A percentile compares a stretch with the other conserved stretches of the same genome.
Conservation (phyloP, 2,113 vertebrate genomes). For the Anseranas semipalmata region DNA sequence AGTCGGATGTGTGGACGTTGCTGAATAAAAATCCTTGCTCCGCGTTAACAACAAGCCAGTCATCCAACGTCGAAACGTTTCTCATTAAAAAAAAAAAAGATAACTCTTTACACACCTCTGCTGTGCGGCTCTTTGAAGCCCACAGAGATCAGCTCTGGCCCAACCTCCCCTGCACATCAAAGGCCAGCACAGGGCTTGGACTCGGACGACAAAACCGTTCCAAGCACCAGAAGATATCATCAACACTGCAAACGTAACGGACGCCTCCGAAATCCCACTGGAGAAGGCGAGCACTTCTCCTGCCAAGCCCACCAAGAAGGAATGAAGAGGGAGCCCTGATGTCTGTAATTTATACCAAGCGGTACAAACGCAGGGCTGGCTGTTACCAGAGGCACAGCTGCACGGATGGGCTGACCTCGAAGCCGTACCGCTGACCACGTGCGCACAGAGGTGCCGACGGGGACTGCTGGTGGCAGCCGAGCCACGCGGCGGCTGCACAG, state of each 20-base stretch:
- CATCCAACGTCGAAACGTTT: neutral
- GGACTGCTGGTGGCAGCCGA: neutral
- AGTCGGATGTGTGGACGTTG: neutral
- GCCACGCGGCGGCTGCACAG: neutral
- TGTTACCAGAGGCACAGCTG: neutral
- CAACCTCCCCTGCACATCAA: neutral
- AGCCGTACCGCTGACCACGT: neutral
- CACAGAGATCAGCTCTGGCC: neutral
- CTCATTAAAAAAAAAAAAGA: neutral
- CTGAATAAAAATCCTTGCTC: conserved; percentile 45
- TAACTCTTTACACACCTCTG: neutral
- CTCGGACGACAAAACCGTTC: neutral
- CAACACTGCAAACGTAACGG: conserved; percentile 12
- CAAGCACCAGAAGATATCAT: conserved; percentile 49
- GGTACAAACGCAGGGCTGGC: neutral
- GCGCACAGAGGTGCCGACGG: fast-evolving
- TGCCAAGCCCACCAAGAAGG: conserved; percentile 70
- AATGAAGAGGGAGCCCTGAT: conserved; percentile 12
- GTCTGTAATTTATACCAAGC: neutral
- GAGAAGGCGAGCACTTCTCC: neutral
- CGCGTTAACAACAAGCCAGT: conserved; percentile 15
- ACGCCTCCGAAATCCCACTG: conserved; percentile 18
- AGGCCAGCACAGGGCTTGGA: conserved; percentile 4
- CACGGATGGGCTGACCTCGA: neutral
- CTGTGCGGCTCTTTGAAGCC: neutral